Evolutionary conservation across 1,140 invertebrate species (phyloP), one percentile per base, ranked within the genome.

Genomic region (Nasonia longicornis): DNA sequence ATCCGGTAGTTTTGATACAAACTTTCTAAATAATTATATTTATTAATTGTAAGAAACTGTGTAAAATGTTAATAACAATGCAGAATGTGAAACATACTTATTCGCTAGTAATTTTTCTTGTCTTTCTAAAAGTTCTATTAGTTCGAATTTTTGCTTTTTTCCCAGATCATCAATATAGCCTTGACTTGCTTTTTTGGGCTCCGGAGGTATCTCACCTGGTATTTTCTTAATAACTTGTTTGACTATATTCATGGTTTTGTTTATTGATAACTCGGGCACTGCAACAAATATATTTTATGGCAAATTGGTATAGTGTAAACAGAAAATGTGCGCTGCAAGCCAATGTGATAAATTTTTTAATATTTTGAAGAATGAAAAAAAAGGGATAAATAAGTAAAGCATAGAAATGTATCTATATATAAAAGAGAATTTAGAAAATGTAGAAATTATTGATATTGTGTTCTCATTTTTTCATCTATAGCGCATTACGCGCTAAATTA

Each of bases 1-100:
- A 83, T 95, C 95, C 0, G 93, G 91, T 79, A 95, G 86, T 84
- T 92, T 93, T 7, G 85, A 84, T 22, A 93, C 78, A 71, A 92
- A 90, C 22, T 64, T 78, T 81, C 92, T 92, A 71, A 84, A 81
- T 20, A 81, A 63, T 42, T 80, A 20, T 45, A 69, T 67, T 3
- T 58, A 72, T 45, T 45, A 22, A 38, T 74, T 52, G 20, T 52
- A 6, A 45, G 16, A 22, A 52, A 45, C 29, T 16, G 4, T 38
- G 3, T 72, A 3, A 20, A 72, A 20, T 11, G 42, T 10, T 42
- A 20, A 72, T 4, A 45, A n/a, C 2, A 70, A 3, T 70, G 11
- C 10, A 67, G 20, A 12, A 67, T 67, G 26, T 69, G 31, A 38
- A 35, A 64, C 89, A 86, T 86, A 93, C 92, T 90, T 92, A 81